Evolutionary conservation across 2,113 vertebrate species (phyloP).

Genomic region (Thamnaconus septentrionalis): DNA sequence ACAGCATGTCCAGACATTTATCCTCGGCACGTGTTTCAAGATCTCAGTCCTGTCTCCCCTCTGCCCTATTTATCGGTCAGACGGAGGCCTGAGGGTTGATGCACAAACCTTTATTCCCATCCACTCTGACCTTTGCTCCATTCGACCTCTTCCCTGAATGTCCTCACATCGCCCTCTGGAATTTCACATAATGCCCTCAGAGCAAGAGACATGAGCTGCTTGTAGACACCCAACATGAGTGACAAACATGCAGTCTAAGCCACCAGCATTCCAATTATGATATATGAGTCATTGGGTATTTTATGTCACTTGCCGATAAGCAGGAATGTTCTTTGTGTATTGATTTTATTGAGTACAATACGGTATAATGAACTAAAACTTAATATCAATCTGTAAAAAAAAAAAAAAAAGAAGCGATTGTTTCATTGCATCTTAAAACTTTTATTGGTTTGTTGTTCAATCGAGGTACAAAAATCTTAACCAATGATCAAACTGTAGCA

Average conservation of each 20-base stretch:
- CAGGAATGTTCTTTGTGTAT: neutral
- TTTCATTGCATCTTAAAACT: no score
- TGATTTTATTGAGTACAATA: no score
- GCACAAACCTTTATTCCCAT: constrained; percentile 18
- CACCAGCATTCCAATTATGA: constrained; percentile 13
- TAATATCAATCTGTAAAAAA: no score
- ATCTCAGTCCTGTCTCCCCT: constrained; percentile 11
- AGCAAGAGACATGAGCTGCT: constrained; percentile 40
- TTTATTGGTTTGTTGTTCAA: no score
- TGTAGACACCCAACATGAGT: constrained; percentile 22
- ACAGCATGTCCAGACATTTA: constrained; percentile 36
- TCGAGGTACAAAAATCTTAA: no score
- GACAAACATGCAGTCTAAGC: constrained; percentile 40
- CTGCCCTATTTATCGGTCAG: constrained; percentile 30
- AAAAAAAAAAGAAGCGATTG: no score
- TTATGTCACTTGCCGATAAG: neutral
- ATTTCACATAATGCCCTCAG: constrained; percentile 71
- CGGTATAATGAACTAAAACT: no score
- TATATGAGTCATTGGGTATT: neutral
- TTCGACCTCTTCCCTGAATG: constrained; percentile 44
- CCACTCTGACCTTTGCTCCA: constrained; percentile 18
- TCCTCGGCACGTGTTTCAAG: constrained; percentile 11
- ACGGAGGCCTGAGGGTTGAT: constrained; percentile 23
- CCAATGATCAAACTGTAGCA: no score
- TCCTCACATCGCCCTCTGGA: constrained; percentile 64